Evolutionary conservation across 2,797 vertebrate genomes (phyloP).

Genomic region (Pseudotriccus pelzelni): DNA sequence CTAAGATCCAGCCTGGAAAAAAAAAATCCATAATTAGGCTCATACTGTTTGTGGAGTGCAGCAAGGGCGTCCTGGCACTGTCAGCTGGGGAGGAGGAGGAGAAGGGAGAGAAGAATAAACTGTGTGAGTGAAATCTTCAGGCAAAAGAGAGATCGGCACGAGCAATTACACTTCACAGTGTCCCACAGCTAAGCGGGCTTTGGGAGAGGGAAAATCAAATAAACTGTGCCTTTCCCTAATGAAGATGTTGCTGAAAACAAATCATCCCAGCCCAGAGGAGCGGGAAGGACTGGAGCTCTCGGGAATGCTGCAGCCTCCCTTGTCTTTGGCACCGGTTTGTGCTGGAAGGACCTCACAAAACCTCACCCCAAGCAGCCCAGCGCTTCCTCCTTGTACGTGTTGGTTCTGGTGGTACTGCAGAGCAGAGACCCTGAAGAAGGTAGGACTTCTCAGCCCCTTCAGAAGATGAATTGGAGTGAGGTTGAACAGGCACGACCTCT

Average conservation of each 20-base stretch:
- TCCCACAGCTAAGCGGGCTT: neutral
- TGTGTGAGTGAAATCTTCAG: neutral
- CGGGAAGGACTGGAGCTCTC: neutral
- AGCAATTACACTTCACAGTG: constrained; percentile 26
- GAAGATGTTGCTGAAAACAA: neutral
- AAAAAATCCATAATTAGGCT: constrained; percentile 44
- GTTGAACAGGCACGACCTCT: neutral
- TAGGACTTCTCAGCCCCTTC: neutral
- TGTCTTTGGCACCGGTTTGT: neutral
- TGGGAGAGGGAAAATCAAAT: constrained; percentile 3
- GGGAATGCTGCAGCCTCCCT: neutral
- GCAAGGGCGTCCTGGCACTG: neutral
- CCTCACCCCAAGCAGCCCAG: neutral
- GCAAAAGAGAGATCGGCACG: neutral
- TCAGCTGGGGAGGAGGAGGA: constrained; percentile 27
- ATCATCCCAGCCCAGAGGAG: neutral
- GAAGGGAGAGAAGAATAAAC: neutral
- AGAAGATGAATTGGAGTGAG: neutral
- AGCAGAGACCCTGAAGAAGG: neutral
- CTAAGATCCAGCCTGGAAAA: constrained; percentile 10
- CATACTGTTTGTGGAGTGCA: constrained; percentile 16
- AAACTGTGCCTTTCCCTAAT: neutral
- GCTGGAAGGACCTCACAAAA: neutral
- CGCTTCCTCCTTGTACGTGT: rapidly evolving
- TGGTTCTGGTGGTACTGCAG: neutral